Evolutionary conservation across 2,888 invertebrate species (phyloP), one percentile per base, ranked within the genome.

Genomic region (Bursaphelenchus okinawaensis): DNA sequence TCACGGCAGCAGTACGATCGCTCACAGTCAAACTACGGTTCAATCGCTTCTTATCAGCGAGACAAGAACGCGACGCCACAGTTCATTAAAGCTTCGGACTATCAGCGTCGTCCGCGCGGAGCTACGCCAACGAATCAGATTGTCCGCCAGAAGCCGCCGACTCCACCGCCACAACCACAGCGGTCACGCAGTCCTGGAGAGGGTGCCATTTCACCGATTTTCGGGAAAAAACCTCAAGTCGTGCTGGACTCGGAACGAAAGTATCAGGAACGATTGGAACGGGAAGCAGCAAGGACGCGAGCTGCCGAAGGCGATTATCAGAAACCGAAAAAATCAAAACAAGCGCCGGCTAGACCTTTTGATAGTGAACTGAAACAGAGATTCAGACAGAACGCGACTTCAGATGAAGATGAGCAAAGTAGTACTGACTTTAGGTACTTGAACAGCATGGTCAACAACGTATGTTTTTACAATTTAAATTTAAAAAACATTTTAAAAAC

Each of bases 91-190:
- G 40, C 40, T 12, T 40, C 40, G 3, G 40, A 40, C 40, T 40
- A 40, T 40, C n/a, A n/a, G n/a, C 40, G 40, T 16, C 40, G 40
- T 40, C 6, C 40, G 52, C 64, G 68, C 31, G 66, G 71, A 0
- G 62, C 69, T 19, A 72, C 72, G 19, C 71, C 71, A 22, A 70
- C 73, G 22, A 26, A 52, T 0, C 68, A 68, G 31, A 75, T 60
- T 59, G 73, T 78, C 52, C 67, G 75, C 12, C 70, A 74, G 27
- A 82, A 81, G 65, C 80, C 81, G 9, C 81, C 82, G 12, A 81
- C 81, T 7, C 82, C 82, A 7, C 82, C 82, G 22, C 79, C 79
- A 7, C 66, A 73, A 29, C 28, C 16, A 9, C 24, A 9, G 7
- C 54, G 65, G 22, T 65, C 65, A 16, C 22, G 66, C 29, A 52